These are phyloP conservation scores for Hylia prasina DNA, from an alignment of 2,113 vertebrate genomes.

Conservation along the genomic window DNA sequence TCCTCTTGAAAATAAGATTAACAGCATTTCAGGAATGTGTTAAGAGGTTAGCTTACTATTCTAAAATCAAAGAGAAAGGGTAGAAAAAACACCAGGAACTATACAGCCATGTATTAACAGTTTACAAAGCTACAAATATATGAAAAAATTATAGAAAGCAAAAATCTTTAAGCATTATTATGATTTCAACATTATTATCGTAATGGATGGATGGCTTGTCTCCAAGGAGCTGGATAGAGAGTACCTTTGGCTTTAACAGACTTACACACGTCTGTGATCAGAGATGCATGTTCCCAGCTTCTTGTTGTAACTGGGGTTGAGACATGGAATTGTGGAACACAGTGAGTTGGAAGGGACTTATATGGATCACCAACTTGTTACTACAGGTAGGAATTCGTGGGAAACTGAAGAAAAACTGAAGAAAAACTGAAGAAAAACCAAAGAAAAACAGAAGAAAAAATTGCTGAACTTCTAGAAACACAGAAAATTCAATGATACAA, in stretches of 20 bases:
- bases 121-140: neutral
- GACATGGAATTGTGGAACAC: neutral
- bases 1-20: neutral
- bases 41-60: neutral
- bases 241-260: neutral
- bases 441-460: neutral
- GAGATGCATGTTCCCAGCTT: neutral
- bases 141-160: neutral
- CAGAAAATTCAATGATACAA: neutral
- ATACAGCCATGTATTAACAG: neutral
- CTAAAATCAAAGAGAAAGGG: neutral
- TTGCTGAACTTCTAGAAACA: neutral
- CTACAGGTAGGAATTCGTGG: neutral
- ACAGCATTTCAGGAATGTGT: neutral
- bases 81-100: neutral
- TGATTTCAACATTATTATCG: neutral
- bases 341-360: neutral
- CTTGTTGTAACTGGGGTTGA: neutral
- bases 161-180: neutral
- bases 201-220: neutral
- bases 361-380: fast-evolving
- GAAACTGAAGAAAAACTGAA: neutral
- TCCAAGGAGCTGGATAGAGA: neutral
- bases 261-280: neutral
- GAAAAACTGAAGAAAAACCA: neutral